These are phyloP conservation scores for Dendropsophus ebraccatus DNA, from an alignment of 2,113 vertebrate species.

Conservation along the genomic window DNA sequence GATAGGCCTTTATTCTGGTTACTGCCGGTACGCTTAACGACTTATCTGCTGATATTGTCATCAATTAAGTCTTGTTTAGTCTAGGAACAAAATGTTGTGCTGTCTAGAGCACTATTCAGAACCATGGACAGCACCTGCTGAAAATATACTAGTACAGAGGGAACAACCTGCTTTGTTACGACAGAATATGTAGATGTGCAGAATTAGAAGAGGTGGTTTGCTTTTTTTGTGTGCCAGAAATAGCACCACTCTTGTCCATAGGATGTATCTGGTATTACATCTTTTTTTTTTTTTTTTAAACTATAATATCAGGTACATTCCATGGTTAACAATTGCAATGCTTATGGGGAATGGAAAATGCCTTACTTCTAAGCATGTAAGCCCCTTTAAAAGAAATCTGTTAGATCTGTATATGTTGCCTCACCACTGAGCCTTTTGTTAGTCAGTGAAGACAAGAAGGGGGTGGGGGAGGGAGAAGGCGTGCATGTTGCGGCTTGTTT, in stretches of 20 bases:
- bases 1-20: background rate
- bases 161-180: background rate
- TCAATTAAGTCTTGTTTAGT: background rate
- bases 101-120: too few relatives aligned
- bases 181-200: too few relatives aligned
- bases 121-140: conserved; percentile 23
- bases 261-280: background rate
- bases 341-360: background rate
- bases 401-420: too few relatives aligned
- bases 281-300: too few relatives aligned
- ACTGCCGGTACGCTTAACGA: background rate
- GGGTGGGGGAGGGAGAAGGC: too few relatives aligned
- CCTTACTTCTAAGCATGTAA: too few relatives aligned
- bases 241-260: background rate
- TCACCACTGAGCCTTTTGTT: too few relatives aligned
- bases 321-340: background rate
- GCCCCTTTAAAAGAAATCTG: too few relatives aligned
- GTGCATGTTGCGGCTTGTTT: too few relatives aligned
- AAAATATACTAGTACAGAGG: background rate
- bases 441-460: too few relatives aligned
- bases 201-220: background rate
- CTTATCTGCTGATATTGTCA: background rate
- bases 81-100: background rate
- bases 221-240: too few relatives aligned
- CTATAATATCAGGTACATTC: too few relatives aligned